Percentiles rank a stretch among this genome's conserved stretches.
These are phyloP conservation scores for Beris chalybata DNA, from an alignment of 2,888 invertebrate genomes.

Conservation along the genomic window DNA sequence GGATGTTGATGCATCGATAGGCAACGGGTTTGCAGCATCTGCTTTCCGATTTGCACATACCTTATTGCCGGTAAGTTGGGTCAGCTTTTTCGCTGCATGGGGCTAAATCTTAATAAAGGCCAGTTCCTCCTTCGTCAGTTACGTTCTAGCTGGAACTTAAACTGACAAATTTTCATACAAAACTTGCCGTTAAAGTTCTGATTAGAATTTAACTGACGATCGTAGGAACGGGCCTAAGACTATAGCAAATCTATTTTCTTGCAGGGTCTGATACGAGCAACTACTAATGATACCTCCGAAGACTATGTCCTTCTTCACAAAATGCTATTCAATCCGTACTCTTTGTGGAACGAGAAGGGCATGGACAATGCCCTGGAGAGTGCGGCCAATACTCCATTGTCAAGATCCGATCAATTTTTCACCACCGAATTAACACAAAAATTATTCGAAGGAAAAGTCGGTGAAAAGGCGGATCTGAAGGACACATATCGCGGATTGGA, in stretches of 20 bases:
- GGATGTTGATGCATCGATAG: slow-evolving; percentile 71
- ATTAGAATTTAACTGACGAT: too few relatives aligned
- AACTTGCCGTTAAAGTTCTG: not conserved
- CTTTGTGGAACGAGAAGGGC: slow-evolving; percentile 64
- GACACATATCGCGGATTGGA: slow-evolving; percentile 68
- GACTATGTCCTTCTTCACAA: slow-evolving; percentile 72
- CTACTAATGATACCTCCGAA: slow-evolving; percentile 61
- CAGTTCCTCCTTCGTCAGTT: too few relatives aligned
- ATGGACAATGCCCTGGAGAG: slow-evolving; percentile 67
- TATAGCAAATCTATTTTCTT: slow-evolving; percentile 38
- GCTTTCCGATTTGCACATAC: slow-evolving; percentile 91
- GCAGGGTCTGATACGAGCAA: slow-evolving; percentile 67
- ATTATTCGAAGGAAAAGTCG: slow-evolving; percentile 49
- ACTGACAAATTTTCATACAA: too few relatives aligned
- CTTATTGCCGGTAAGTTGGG: slow-evolving; percentile 66
- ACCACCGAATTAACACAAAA: slow-evolving; percentile 54
- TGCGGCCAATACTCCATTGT: slow-evolving; percentile 67
- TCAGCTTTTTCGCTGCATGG: not conserved
- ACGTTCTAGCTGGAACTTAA: too few relatives aligned
- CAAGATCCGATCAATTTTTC: slow-evolving; percentile 54
- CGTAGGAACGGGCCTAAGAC: not conserved
- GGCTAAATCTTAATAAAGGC: too few relatives aligned
- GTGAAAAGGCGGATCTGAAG: slow-evolving; percentile 49
- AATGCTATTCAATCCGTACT: slow-evolving; percentile 80
- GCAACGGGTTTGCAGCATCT: slow-evolving; percentile 82